Evolutionary conservation across 2,888 invertebrate species (phyloP).

Genomic region (Pseudococcus jackbeardsleyi): DNA sequence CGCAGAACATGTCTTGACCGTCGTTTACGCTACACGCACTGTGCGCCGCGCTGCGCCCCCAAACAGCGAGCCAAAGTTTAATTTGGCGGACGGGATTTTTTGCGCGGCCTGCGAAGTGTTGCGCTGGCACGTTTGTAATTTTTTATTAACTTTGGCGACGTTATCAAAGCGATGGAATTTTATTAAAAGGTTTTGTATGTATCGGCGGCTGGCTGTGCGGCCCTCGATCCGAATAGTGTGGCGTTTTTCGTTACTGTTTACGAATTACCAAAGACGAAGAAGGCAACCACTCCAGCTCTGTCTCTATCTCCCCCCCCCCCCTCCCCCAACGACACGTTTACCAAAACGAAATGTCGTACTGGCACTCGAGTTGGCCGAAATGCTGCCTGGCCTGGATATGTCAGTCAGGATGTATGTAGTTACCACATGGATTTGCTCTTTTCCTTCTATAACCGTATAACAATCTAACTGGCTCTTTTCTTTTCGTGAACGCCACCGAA

Average conservation of each 20-base stretch:
- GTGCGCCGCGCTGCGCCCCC: neutral
- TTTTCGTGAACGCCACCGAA: too few relatives aligned
- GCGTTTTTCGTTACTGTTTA: neutral
- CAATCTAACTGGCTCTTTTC: too few relatives aligned
- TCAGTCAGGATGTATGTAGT: neutral
- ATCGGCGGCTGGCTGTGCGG: neutral
- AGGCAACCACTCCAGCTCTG: neutral
- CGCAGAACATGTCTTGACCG: conserved; percentile 4
- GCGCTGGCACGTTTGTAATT: neutral
- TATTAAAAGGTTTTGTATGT: conserved; percentile 28
- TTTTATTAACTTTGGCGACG: conserved; percentile 32
- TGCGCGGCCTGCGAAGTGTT: neutral
- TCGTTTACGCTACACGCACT: neutral
- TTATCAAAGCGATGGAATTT: conserved; percentile 32
- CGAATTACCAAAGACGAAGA: neutral
- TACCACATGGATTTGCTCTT: neutral
- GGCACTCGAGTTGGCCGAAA: neutral
- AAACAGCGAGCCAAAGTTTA: neutral
- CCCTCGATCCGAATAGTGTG: neutral
- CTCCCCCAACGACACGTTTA: neutral
- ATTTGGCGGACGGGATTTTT: conserved; percentile 7
- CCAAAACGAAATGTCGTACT: neutral
- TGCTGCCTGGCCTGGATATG: conserved; percentile 2
- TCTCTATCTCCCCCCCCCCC: neutral
- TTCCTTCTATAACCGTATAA: neutral